These are phyloP conservation scores for Drosophila kohkoa DNA, from an alignment of 1,140 invertebrate species.

Conservation along the genomic window DNA sequence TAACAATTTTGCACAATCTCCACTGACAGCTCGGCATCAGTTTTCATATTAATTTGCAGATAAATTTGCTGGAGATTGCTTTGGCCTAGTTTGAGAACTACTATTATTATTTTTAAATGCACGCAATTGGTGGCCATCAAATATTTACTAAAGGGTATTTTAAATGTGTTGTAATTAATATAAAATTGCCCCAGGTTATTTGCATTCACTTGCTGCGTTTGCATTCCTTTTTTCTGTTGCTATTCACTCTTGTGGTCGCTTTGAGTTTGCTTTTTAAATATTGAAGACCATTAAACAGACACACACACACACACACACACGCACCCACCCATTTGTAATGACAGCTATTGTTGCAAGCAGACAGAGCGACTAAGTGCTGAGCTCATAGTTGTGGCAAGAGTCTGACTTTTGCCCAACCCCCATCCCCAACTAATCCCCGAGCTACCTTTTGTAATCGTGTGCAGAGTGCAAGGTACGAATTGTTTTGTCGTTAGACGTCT, in stretches of 20 bases:
- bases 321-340: constrained; percentile 42
- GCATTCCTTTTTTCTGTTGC: constrained; percentile 30
- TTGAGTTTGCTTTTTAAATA: constrained; percentile 71
- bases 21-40: constrained; percentile 11
- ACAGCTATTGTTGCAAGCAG: constrained; percentile 54
- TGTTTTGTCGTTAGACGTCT: constrained; percentile 69
- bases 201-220: constrained; percentile 41
- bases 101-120: not conserved
- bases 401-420: not conserved
- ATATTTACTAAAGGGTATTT: constrained; percentile 29
- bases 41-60: constrained; percentile 14
- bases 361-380: constrained; percentile 36
- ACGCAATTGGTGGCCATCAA: not conserved
- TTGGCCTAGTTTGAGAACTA: constrained; percentile 1
- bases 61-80: not conserved
- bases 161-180: constrained; percentile 9
- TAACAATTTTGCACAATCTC: constrained; percentile 18
- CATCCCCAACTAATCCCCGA: constrained; percentile 9
- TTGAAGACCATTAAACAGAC: constrained; percentile 71
- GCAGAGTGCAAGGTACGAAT: constrained; percentile 42
- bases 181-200: not conserved
- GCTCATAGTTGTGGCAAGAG: constrained; percentile 26
- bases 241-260: constrained; percentile 50
- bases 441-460: constrained; percentile 39
- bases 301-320: not conserved